Base-by-base conservation (phyloP, 2,797 vertebrate genomes). In the Nasua narica region DNA sequence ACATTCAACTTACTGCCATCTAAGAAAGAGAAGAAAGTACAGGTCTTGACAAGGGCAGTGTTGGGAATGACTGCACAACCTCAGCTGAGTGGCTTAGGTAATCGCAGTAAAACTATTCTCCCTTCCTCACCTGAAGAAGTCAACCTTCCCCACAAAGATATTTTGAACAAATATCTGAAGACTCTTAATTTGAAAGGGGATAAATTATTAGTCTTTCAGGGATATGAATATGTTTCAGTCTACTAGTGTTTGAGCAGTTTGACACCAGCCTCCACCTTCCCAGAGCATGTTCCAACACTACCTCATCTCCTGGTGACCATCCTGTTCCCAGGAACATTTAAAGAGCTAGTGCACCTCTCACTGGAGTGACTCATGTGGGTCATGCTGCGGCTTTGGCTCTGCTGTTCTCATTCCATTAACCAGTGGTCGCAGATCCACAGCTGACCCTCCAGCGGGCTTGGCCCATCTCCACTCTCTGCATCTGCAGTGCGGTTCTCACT, bases 111-210 rank as follows among this genome's bases (percentile, higher is more conserved):
- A 43, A 32, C 23, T 35, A 21, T 35, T 77, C 11, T 77, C 52
- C 23, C 21, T 48, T 32, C 29, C 14, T 77, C 32, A 79, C 7
- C 35, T 56, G 37, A 8, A 69, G 23, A 18, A 29, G 7, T 67
- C 21, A 79, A 43, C 18, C 14, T 60, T 65, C 21, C 18, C 27
- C 37, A 21, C 54, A 84, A 72, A 52, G 32, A 19, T 2, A 16
- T 82, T 77, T 82, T 70, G 27, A 58, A 46, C 25, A 90, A 86
- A 52, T 56, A 62, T 32, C 78, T 82, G 76, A 87, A 69, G 35
- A 50, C 23, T n/a, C 48, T 77, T 43, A 69, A 13, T 89, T 90
- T 40, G 21, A 50, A 87, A 81, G 62, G 29, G 35, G 21, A 72
- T 15, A 92, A 54, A 7, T 48, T 67, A 15, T 81, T 79, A 32